Base-by-base conservation (phyloP, 2,888 invertebrate genomes). In the Morpho helenor region DNA sequence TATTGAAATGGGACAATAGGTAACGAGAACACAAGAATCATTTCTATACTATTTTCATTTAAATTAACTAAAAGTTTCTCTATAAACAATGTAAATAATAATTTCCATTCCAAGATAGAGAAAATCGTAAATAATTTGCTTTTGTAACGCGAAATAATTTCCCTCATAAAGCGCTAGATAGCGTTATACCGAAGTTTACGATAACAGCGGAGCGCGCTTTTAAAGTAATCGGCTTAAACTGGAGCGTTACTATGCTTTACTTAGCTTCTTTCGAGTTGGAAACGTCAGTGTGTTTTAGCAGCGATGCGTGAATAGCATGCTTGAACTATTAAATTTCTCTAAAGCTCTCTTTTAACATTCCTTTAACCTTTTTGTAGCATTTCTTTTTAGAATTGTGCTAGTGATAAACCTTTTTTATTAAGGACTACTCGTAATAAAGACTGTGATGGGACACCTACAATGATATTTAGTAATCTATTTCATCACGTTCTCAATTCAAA, bases 181-280 rank as follows among this genome's bases (percentile, higher is more conserved):
- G 70, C 66, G 68, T 61, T 63, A 70, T 69, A 68, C 64, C 61
- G 61, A 71, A 67, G 66, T 70, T 69, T 66, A 65, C 64, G 74
- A 72, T 72, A 73, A 69, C 69, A 73, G 73, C 66, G 68, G 63
- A 56, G 68, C 62, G 66, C 66, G 80, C 84, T 84, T 83, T 82
- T 82, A 84, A 79, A 83, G 72, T 84, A 84, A 84, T 84, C 84
- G 69, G 84, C 84, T 84, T 84, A 76, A 68, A 70, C 63, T 69
- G 65, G 67, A 64, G 63, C 67, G 64, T 57, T 57, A 49, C 63
- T 49, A 52, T 44, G 56, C 59, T 57, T 56, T 57, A 63, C 65
- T 66, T 59, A 61, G 65, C 67, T 65, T 65, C 64, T 65, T 62
- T 63, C 54, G 62, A 62, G 62, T 66, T 65, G 40, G 59, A 49